Evolutionary conservation across 2,888 invertebrate species (phyloP).

Genomic region (Epistrophella euchroma): DNA sequence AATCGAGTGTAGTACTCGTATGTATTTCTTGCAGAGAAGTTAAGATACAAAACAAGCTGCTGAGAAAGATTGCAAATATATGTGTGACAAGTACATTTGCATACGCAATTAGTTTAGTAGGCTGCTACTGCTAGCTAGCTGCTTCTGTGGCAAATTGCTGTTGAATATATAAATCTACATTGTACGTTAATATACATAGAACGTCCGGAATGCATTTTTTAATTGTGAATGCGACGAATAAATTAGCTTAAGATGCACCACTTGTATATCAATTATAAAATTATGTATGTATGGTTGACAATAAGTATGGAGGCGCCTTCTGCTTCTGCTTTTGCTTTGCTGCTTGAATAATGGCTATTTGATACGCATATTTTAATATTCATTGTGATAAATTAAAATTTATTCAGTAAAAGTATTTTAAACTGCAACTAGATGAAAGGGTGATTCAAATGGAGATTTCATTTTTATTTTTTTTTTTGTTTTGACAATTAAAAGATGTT

Average conservation of each 20-base stretch:
- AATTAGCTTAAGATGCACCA: constrained; percentile 70
- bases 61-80: constrained; percentile 12
- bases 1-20: constrained; percentile 13
- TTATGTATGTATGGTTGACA: constrained; percentile 46
- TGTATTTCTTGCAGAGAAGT: constrained; percentile 27
- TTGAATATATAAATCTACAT: not conserved
- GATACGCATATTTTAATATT: constrained; percentile 17
- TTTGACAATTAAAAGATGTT: too few relatives aligned
- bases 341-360: constrained; percentile 41
- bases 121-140: constrained; percentile 10
- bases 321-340: constrained; percentile 6
- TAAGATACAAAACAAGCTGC: not conserved
- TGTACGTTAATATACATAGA: constrained; percentile 17
- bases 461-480: too few relatives aligned
- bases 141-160: constrained; percentile 24
- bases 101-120: constrained; percentile 71
- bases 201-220: constrained; percentile 61
- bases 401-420: constrained; percentile 17
- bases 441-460: not conserved
- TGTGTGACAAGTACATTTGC: constrained; percentile 63
- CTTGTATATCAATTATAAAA: constrained; percentile 63
- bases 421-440: constrained; percentile 1
- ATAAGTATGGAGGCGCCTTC: constrained; percentile 62
- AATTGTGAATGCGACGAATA: constrained; percentile 60
- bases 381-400: constrained; percentile 16